A percentile compares a stretch with the other conserved stretches of the same genome.
Evolutionary conservation across 2,797 vertebrate genomes (phyloP).

Genomic region (Aldrovandia affinis): DNA sequence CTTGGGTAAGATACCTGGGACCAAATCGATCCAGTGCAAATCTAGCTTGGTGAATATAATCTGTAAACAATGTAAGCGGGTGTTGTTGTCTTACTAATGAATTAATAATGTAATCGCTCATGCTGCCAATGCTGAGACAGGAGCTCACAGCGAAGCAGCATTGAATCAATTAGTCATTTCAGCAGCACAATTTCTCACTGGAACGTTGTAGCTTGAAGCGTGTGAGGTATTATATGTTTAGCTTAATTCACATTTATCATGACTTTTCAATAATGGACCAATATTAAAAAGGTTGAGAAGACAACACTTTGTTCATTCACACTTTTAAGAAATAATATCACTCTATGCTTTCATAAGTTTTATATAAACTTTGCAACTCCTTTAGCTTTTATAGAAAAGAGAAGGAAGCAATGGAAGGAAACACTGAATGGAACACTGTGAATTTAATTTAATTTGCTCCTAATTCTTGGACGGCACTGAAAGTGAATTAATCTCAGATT

Average conservation of each 20-base stretch:
- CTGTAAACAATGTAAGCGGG: background rate
- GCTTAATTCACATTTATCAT: slow-evolving; percentile 48
- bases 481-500: background rate
- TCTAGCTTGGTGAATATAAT: background rate
- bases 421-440: background rate
- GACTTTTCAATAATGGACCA: slow-evolving; percentile 45
- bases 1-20: background rate
- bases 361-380: slow-evolving; percentile 42
- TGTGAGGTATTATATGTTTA: slow-evolving; percentile 44
- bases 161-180: background rate
- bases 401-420: slow-evolving; percentile 24
- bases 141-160: background rate
- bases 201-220: slow-evolving; percentile 32
- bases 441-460: background rate
- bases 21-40: background rate
- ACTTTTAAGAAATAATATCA: slow-evolving; percentile 35
- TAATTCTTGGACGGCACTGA: too few relatives aligned
- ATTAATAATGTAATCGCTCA: slow-evolving; percentile 5
- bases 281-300: slow-evolving; percentile 28
- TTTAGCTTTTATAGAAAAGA: slow-evolving; percentile 33
- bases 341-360: slow-evolving; percentile 39
- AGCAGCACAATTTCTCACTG: background rate
- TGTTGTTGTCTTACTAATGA: background rate
- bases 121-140: background rate
- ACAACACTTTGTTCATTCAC: slow-evolving; percentile 32